Evolutionary conservation across 64 coral and sea anemone genomes (phyloP).

Genomic region (Porites australiensis): DNA sequence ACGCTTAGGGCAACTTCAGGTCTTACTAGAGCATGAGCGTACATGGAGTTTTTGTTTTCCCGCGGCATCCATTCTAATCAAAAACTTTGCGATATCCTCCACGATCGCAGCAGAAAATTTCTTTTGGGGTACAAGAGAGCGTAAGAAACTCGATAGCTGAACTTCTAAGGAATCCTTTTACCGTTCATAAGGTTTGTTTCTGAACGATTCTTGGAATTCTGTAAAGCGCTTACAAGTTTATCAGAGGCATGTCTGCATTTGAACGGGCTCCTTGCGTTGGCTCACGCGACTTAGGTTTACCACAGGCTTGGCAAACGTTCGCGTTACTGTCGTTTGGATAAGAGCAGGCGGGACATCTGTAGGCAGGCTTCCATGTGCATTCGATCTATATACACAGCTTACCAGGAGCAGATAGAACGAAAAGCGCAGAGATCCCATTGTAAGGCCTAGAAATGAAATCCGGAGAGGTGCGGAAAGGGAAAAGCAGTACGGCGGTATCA

Average conservation of each 20-base stretch:
- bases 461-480: neutral
- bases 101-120: neutral
- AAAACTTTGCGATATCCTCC: slow-evolving; percentile 28
- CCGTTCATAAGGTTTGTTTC: too few species aligned
- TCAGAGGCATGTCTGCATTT: slow-evolving; percentile 1
- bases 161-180: too few species aligned
- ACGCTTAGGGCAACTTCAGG: too few species aligned
- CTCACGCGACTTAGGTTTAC: neutral
- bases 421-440: slow-evolving; percentile 46
- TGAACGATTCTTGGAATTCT: neutral
- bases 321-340: too few species aligned
- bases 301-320: slow-evolving; percentile 6
- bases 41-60: slow-evolving; percentile 44
- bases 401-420: neutral
- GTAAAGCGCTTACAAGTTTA: neutral
- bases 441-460: neutral
- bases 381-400: neutral
- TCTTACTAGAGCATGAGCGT: neutral
- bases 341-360: too few species aligned
- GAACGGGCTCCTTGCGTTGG: neutral
- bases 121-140: too few species aligned
- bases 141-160: too few species aligned
- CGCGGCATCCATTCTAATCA: slow-evolving; percentile 34
- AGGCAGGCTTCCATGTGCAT: too few species aligned
- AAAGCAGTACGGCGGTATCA: too few species aligned